A percentile compares a stretch with the other conserved stretches of the same genome.
Evolutionary conservation across 2,113 vertebrate genomes (phyloP).

Genomic region (Scomber colias): DNA sequence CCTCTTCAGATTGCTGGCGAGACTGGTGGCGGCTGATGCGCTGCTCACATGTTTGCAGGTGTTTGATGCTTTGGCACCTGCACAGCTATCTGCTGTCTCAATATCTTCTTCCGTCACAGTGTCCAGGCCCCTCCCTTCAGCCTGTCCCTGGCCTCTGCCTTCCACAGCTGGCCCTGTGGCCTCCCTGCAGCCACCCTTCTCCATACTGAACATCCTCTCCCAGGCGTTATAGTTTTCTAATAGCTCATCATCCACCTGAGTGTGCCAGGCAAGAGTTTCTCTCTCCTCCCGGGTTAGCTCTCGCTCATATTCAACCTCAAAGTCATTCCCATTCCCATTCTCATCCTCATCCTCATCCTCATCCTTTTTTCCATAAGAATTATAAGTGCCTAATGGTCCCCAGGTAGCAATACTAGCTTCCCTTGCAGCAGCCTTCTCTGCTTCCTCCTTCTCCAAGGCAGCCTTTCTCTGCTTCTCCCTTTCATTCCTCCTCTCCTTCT

Average conservation of each 20-base stretch:
- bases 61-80: constrained; percentile 38
- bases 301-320: constrained; percentile 58
- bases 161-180: constrained; percentile 19
- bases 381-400: constrained; percentile 30
- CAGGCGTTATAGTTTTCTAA: constrained; percentile 87
- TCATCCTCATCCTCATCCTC: constrained; percentile 76
- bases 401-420: constrained; percentile 2
- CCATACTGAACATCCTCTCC: constrained; percentile 97
- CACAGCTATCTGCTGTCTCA: neutral
- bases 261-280: constrained; percentile 86
- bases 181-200: constrained; percentile 85
- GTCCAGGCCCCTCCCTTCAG: neutral
- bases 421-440: constrained; percentile 67
- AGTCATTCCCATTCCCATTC: constrained; percentile 18
- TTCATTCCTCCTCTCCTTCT: constrained; percentile 75
- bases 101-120: constrained; percentile 49
- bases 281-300: constrained; percentile 88
- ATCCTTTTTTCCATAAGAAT: constrained; percentile 23
- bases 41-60: constrained; percentile 11
- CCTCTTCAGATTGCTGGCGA: constrained; percentile 64
- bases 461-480: constrained; percentile 74
- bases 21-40: constrained; percentile 4
- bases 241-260: constrained; percentile 71
- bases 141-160: neutral
- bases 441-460: constrained; percentile 40